These are phyloP conservation scores for Meghimatium bilineatum DNA, from an alignment of 2,888 invertebrate genomes.

Conservation along the genomic window DNA sequence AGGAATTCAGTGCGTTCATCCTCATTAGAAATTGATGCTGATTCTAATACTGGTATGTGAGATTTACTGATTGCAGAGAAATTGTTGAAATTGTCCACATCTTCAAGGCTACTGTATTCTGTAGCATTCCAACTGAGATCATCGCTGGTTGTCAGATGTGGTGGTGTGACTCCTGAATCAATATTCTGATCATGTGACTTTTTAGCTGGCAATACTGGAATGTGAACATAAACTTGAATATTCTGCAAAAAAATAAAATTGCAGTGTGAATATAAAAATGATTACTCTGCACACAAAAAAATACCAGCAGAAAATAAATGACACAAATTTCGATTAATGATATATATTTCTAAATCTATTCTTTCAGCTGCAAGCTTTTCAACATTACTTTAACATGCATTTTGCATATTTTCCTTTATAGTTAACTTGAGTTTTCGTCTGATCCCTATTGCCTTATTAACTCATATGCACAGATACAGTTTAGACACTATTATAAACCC, in stretches of 20 bases:
- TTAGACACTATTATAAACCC: too few species aligned
- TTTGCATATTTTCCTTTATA: too few species aligned
- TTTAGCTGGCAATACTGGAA: not conserved
- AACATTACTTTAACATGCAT: too few species aligned
- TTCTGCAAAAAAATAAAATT: not conserved
- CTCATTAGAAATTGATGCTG: not conserved
- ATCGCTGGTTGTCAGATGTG: not conserved
- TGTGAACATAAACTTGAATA: conserved; percentile 19
- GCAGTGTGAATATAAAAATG: conserved; percentile 19
- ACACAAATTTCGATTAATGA: not conserved
- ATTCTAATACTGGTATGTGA: not conserved
- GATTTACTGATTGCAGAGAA: not conserved
- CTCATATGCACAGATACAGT: too few species aligned
- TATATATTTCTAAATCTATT: not conserved
- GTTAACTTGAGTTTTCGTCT: too few species aligned
- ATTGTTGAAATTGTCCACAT: not conserved
- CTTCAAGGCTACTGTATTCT: not conserved
- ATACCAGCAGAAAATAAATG: not conserved
- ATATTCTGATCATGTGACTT: not conserved
- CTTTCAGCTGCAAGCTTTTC: too few species aligned
- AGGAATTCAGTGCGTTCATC: not conserved
- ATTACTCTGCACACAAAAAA: not conserved
- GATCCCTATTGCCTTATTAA: too few species aligned
- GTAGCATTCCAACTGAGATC: not conserved
- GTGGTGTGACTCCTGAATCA: not conserved